Percentiles rank a stretch among this genome's conserved stretches.
These are phyloP conservation scores for Enhydra lutris DNA, from an alignment of 2,113 vertebrate species.

Conservation along the genomic window DNA sequence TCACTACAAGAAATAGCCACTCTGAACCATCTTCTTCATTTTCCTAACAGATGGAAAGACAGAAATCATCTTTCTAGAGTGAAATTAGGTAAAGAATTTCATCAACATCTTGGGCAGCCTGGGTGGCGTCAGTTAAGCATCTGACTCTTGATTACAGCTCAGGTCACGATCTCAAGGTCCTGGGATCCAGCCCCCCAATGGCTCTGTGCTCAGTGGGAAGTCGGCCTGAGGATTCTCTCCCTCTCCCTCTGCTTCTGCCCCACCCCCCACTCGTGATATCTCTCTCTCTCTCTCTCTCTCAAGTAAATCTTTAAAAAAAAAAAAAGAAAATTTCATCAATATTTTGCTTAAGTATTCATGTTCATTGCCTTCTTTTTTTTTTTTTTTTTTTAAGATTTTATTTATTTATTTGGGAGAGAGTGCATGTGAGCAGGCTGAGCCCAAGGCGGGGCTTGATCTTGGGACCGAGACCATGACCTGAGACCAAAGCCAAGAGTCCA, in stretches of 20 bases:
- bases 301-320: background rate
- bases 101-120: background rate
- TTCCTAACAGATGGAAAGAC: background rate
- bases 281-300: background rate
- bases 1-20: background rate
- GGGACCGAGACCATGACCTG: background rate
- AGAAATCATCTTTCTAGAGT: background rate
- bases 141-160: background rate
- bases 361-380: background rate
- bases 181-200: background rate
- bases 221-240: background rate
- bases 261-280: background rate
- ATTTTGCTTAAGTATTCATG: background rate
- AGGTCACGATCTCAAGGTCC: background rate
- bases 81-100: background rate
- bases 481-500: background rate
- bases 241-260: background rate
- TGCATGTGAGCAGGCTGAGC: background rate
- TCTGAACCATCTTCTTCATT: background rate
- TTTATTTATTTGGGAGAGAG: background rate
- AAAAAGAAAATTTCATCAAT: background rate
- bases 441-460: background rate
- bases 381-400: background rate
- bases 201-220: background rate
- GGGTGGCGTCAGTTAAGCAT: background rate